Evolutionary conservation across 2,797 vertebrate species (phyloP).

Genomic region (Bradypodion pumilum): DNA sequence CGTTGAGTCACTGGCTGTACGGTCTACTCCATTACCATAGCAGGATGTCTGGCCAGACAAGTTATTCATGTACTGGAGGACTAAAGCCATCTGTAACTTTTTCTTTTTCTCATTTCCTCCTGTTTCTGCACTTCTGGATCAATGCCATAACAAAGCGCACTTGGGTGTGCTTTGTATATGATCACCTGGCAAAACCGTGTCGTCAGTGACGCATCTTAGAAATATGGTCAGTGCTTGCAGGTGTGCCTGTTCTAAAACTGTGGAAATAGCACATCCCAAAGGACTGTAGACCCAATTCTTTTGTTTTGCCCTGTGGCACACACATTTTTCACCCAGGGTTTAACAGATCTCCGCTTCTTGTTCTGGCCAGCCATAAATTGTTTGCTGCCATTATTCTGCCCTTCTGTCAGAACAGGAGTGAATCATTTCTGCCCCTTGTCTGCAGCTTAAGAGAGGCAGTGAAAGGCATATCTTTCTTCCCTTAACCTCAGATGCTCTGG

Average conservation of each 20-base stretch:
- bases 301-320: not conserved
- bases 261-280: not conserved
- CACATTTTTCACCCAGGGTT: not conserved
- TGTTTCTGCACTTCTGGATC: not conserved
- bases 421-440: too few relatives aligned
- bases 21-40: too few relatives aligned
- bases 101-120: not conserved
- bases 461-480: not conserved
- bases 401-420: too few relatives aligned
- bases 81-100: not conserved
- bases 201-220: not conserved
- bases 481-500: not conserved
- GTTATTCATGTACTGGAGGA: slow-evolving; percentile 20
- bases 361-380: not conserved
- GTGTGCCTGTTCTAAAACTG: not conserved
- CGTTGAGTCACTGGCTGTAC: too few relatives aligned
- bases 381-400: too few relatives aligned
- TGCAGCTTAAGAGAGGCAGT: too few relatives aligned
- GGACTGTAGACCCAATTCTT: too few relatives aligned
- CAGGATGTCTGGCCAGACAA: too few relatives aligned
- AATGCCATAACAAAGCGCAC: not conserved
- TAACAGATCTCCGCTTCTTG: not conserved
- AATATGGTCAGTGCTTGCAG: too few relatives aligned
- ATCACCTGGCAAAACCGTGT: not conserved
- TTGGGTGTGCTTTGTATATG: not conserved